Evolutionary conservation across 2,113 vertebrate species (phyloP).

Genomic region (Oplegnathus fasciatus): DNA sequence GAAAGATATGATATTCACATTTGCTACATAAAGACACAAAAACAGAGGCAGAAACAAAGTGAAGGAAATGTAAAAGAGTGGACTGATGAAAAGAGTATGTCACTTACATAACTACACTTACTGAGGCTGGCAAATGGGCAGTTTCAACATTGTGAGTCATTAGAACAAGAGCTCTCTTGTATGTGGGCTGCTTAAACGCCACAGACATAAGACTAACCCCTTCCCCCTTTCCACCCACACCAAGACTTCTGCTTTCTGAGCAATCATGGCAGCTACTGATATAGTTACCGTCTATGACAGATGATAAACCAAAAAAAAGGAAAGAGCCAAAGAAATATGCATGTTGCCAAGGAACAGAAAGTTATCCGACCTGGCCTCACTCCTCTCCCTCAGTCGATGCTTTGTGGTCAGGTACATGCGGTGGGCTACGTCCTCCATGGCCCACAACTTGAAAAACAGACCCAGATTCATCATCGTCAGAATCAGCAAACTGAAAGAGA

Average conservation of each 20-base stretch:
- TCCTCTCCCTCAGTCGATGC: slow-evolving; percentile 78
- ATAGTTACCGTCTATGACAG: background rate
- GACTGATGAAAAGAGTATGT: slow-evolving; percentile 11
- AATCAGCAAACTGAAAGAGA: slow-evolving; percentile 87
- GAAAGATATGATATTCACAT: background rate
- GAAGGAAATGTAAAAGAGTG: background rate
- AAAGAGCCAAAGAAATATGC: background rate
- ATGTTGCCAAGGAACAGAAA: background rate
- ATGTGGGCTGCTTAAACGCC: slow-evolving; percentile 26
- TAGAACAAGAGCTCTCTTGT: slow-evolving; percentile 29
- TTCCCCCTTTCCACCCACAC: slow-evolving; percentile 22
- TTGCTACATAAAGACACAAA: background rate
- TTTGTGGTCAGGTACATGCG: slow-evolving; percentile 87
- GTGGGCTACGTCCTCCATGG: slow-evolving; percentile 94
- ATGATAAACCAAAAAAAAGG: background rate
- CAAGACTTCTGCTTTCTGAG: slow-evolving; percentile 24
- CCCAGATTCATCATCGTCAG: slow-evolving; percentile 93
- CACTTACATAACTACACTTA: slow-evolving; percentile 41
- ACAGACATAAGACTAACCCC: slow-evolving; percentile 12
- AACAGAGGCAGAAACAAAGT: background rate
- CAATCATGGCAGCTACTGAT: background rate
- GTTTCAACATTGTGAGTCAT: slow-evolving; percentile 46
- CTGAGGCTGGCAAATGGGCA: slow-evolving; percentile 3
- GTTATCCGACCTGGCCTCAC: slow-evolving; percentile 75
- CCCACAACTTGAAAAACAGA: slow-evolving; percentile 94